A percentile compares a stretch with the other conserved stretches of the same genome.
Conservation (phyloP, 2,888 invertebrate genomes). For the Brassicogethes aeneus region DNA sequence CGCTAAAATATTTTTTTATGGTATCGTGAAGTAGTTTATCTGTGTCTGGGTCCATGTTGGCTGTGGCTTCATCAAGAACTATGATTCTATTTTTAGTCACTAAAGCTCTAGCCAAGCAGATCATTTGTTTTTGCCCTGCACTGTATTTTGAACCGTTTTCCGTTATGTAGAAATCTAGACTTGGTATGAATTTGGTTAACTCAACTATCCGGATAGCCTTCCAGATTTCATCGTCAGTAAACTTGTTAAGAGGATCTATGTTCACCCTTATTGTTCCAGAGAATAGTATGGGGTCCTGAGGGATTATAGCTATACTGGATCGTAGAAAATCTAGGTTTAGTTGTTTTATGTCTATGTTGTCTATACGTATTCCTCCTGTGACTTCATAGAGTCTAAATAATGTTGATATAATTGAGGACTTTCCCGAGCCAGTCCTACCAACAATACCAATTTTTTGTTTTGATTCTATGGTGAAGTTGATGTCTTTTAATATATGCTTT, state of each 20-base stretch:
- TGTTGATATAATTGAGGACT: conserved; percentile 63
- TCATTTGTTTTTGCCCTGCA: conserved; percentile 53
- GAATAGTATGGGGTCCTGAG: conserved; percentile 78
- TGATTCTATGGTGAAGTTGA: conserved; percentile 55
- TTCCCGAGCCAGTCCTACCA: conserved; percentile 74
- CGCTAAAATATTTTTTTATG: conserved; percentile 41
- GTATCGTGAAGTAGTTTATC: conserved; percentile 44
- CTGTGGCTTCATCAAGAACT: conserved; percentile 63
- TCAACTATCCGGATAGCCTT: conserved; percentile 30
- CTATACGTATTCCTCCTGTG: conserved; percentile 58
- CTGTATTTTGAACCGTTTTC: conserved; percentile 27
- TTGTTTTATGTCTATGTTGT: conserved; percentile 57
- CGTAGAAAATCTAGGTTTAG: conserved; percentile 67
- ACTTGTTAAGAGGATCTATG: conserved; percentile 21
- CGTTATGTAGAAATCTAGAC: conserved; percentile 41
- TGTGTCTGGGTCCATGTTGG: conserved; percentile 69
- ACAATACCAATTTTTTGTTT: conserved; percentile 67
- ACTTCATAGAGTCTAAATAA: conserved; percentile 63
- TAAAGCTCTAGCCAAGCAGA: conserved; percentile 59
- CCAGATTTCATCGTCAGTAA: conserved; percentile 24
- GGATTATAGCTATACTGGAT: conserved; percentile 71
- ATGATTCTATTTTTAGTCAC: conserved; percentile 37
- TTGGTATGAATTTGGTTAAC: conserved; percentile 45
- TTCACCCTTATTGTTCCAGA: conserved; percentile 50
- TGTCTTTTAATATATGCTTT: conserved; percentile 55